Evolutionary conservation across 2,888 invertebrate species (phyloP).

Genomic region (Aricia artaxerxes): DNA sequence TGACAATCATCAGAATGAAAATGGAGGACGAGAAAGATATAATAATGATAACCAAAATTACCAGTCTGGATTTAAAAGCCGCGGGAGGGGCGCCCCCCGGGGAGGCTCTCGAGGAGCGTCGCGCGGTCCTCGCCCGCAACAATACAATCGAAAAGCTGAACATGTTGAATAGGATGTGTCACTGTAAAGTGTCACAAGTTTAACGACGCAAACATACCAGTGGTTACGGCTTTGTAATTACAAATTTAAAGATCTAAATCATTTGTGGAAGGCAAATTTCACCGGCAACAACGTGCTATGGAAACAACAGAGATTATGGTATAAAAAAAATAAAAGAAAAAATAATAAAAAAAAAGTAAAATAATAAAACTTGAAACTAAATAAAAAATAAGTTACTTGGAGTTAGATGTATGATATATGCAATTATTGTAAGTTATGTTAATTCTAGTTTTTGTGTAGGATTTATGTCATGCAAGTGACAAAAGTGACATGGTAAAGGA

Average conservation of each 20-base stretch:
- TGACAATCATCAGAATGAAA: slow-evolving; percentile 71
- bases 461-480: slow-evolving; percentile 57
- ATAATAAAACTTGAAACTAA: slow-evolving; percentile 77
- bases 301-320: slow-evolving; percentile 81
- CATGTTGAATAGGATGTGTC: slow-evolving; percentile 56
- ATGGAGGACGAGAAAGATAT: slow-evolving; percentile 76
- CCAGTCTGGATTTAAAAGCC: slow-evolving; percentile 79
- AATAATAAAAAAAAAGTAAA: slow-evolving; percentile 80
- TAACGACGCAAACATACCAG: slow-evolving; percentile 42
- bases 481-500: slow-evolving; percentile 50
- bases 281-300: slow-evolving; percentile 84
- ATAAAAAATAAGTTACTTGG: slow-evolving; percentile 79
- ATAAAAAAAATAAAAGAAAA: slow-evolving; percentile 68
- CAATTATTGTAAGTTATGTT: slow-evolving; percentile 77
- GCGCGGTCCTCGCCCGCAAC: slow-evolving; percentile 51
- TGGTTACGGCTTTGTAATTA: slow-evolving; percentile 46
- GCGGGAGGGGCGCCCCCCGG: slow-evolving; percentile 69
- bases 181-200: slow-evolving; percentile 45
- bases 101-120: slow-evolving; percentile 56
- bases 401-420: slow-evolving; percentile 80
- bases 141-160: slow-evolving; percentile 67
- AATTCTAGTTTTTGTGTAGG: slow-evolving; percentile 74
- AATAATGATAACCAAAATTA: slow-evolving; percentile 69
- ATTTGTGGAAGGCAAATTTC: slow-evolving; percentile 85
- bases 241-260: slow-evolving; percentile 64